A percentile compares a stretch with the other conserved stretches of the same genome.
These are phyloP conservation scores for Sesia bembeciformis DNA, from an alignment of 2,888 invertebrate species.

Conservation along the genomic window DNA sequence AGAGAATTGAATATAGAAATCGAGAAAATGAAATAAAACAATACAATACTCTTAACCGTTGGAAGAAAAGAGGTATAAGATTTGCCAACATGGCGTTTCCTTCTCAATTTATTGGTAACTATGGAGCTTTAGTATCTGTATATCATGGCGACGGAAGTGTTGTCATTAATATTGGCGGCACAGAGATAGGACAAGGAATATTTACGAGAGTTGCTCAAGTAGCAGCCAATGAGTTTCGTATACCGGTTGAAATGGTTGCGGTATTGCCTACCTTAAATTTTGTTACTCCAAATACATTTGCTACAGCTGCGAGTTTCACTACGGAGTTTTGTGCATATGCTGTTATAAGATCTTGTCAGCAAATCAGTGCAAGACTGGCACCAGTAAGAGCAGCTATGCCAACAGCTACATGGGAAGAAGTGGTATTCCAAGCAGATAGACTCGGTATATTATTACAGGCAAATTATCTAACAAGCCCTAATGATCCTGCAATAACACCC, in stretches of 20 bases:
- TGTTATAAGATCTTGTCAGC: conserved; percentile 62
- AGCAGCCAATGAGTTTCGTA: conserved; percentile 76
- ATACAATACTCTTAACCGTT: conserved; percentile 76
- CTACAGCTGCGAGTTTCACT: conserved; percentile 79
- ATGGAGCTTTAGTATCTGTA: conserved; percentile 71
- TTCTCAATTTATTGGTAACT: conserved; percentile 30
- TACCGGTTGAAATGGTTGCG: conserved; percentile 75
- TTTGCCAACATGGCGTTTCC: conserved; percentile 76
- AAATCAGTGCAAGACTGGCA: conserved; percentile 49
- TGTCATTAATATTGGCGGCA: conserved; percentile 75
- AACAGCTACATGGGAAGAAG: conserved; percentile 65
- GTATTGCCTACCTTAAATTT: conserved; percentile 77
- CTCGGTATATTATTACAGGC: conserved; percentile 46
- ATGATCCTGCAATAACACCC: conserved; percentile 16
- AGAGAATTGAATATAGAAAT: conserved; percentile 51
- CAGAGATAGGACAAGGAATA: conserved; percentile 83
- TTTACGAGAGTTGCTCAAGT: conserved; percentile 80
- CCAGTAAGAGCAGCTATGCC: conserved; percentile 51
- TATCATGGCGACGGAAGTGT: conserved; percentile 77
- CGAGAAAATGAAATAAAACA: conserved; percentile 50
- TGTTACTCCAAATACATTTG: conserved; percentile 74
- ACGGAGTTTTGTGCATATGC: conserved; percentile 77
- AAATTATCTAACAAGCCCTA: conserved; percentile 28
- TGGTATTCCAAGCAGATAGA: conserved; percentile 59
- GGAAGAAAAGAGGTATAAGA: conserved; percentile 80